phyloP scores from a whole-genome alignment of 2,797 vertebrate genomes.

The Channallabes apus region DNA sequence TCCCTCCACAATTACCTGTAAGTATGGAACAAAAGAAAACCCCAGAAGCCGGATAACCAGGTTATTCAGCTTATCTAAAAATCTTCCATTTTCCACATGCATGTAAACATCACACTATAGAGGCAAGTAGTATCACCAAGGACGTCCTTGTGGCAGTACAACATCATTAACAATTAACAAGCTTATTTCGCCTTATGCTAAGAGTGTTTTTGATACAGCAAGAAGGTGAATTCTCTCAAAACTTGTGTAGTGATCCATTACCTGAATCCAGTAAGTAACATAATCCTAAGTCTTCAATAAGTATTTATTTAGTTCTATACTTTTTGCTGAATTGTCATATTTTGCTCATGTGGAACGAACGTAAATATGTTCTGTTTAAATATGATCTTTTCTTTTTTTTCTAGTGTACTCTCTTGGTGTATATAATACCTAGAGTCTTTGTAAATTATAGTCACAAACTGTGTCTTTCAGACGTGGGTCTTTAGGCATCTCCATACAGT shows the following conservation, averaged over 20 bases:
- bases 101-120: not conserved
- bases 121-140: not conserved
- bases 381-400: not conserved
- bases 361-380: not conserved
- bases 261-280: not conserved
- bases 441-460: too few relatives aligned
- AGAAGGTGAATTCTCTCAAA: too few relatives aligned
- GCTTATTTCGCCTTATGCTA: too few relatives aligned
- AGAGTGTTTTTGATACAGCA: too few relatives aligned
- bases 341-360: not conserved
- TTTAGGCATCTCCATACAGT: too few relatives aligned
- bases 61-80: not conserved
- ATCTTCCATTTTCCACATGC: not conserved
- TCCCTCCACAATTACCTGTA: not conserved
- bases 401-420: not conserved
- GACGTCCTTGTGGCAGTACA: not conserved
- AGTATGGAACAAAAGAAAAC: too few relatives aligned
- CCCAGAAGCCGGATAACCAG: not conserved
- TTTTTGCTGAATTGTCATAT: not conserved
- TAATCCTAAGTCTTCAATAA: not conserved
- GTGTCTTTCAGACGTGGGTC: too few relatives aligned
- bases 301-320: not conserved
- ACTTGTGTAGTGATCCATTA: too few relatives aligned
- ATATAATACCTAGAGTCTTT: too few relatives aligned
- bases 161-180: not conserved